Evolutionary conservation across 2,888 invertebrate genomes (phyloP).

Genomic region (Microctonus aethiopoides): DNA sequence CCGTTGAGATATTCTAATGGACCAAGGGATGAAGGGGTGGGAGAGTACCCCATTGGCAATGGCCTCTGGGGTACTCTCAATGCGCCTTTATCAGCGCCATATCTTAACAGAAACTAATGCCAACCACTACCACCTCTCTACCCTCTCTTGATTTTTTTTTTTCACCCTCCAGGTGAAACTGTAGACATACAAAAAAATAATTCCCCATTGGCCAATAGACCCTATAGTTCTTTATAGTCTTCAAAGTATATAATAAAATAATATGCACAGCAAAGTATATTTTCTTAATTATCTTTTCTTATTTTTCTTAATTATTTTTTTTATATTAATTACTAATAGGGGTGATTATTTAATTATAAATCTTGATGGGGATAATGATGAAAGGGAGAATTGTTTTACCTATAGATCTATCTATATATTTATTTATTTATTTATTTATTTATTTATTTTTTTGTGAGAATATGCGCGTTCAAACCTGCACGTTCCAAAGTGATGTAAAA

Average conservation of each 20-base stretch:
- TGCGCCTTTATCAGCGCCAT: constrained; percentile 46
- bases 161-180: constrained; percentile 46
- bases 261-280: too few species aligned
- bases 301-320: too few species aligned
- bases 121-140: not conserved
- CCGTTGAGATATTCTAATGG: constrained; percentile 64
- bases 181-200: constrained; percentile 47
- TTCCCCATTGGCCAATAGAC: constrained; percentile 53
- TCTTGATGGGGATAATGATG: not conserved
- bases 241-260: not conserved
- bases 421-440: too few species aligned
- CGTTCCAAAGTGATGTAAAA: constrained; percentile 43
- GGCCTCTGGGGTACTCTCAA: constrained; percentile 58
- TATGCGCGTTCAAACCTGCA: not conserved
- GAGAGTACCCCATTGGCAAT: constrained; percentile 29
- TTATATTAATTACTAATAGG: not conserved
- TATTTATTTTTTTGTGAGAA: not conserved
- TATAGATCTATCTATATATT: too few species aligned
- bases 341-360: not conserved
- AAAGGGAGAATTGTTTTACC: not conserved
- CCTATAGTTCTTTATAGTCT: not conserved
- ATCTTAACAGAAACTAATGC: constrained; percentile 59
- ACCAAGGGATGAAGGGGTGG: constrained; percentile 41
- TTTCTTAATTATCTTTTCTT: not conserved
- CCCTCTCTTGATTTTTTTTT: not conserved